Base-by-base conservation (phyloP, 2,113 vertebrate species). In the Forbesichthys papilliferus region DNA sequence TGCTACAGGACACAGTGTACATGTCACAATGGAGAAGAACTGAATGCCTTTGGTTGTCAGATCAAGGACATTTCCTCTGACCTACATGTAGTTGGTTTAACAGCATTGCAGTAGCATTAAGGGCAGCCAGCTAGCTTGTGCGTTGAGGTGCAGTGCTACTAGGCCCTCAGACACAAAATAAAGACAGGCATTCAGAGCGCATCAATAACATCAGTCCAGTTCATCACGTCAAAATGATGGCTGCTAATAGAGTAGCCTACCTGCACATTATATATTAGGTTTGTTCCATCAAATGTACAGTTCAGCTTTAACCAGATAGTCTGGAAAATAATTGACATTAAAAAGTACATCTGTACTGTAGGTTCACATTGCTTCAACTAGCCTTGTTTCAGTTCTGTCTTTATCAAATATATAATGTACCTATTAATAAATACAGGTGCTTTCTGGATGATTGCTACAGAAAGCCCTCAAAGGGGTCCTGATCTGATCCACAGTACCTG, bases 401-500 rank as follows among this genome's bases (percentile, higher is more conserved):
- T 34, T 34, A 69, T 52, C 57, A 85, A 78, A 81, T 4, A 59
- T 78, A 83, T 61, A 77, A 5, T 42, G 5, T 42, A 42, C 36
- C 7, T 42, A 84, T 27, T 27, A 27, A 27, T 27, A 87, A 83
- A 73, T 55, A 14, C 63, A 64, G 48, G 67, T 2, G 10, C 46
- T n/a, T 65, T 75, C 9, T 34, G 62, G 66, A 48, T 34, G 61
- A 68, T 27, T 74, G 74, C 68, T 72, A 69, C 54, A 69, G 64
- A 84, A 68, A 61, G 79, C 68, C 68, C 74, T 42, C 69, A 34
- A 65, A 61, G 57, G 27, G 27, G 16, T n/a, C 77, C 59, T 51
- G 51, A 59, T 57, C 33, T 55, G 36, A 33, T 68, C 66, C 75
- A 86, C 76, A 80, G 75, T 83, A 78, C 56, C 63, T 53, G 51